These are phyloP conservation scores for Syrista parreyssii DNA, from an alignment of 2,888 invertebrate species.

Conservation along the genomic window DNA sequence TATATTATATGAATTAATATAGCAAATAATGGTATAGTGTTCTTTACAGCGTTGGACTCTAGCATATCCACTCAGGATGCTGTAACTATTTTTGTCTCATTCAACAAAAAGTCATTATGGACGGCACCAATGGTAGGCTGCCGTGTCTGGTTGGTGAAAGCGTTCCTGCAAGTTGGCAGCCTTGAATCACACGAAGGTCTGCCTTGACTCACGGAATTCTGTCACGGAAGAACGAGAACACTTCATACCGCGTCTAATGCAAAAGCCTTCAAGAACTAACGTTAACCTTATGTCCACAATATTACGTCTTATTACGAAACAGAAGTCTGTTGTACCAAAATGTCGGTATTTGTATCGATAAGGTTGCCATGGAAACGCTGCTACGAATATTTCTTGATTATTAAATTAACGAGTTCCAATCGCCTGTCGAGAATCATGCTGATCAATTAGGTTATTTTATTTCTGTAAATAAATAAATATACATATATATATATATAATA, in stretches of 20 bases:
- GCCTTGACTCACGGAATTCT: background rate
- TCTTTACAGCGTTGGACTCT: background rate
- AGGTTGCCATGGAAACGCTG: background rate
- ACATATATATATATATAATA: background rate
- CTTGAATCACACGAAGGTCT: background rate
- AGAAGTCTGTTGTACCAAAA: background rate
- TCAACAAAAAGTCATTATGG: background rate
- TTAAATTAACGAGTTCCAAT: background rate
- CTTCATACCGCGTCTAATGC: background rate
- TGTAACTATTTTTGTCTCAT: background rate
- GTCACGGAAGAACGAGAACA: slow-evolving; percentile 6
- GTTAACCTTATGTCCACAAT: background rate
- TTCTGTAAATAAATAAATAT: background rate
- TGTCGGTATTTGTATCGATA: background rate
- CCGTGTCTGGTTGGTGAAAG: background rate
- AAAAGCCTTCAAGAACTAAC: background rate
- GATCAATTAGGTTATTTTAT: background rate
- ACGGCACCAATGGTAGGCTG: background rate
- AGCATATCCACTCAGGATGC: background rate
- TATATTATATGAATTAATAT: background rate
- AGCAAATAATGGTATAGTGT: background rate
- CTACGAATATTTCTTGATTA: background rate
- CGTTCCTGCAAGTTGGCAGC: background rate
- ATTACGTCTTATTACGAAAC: background rate
- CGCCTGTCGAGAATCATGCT: background rate